Conservation (phyloP, 2,888 invertebrate species). For the Biston stratarius region DNA sequence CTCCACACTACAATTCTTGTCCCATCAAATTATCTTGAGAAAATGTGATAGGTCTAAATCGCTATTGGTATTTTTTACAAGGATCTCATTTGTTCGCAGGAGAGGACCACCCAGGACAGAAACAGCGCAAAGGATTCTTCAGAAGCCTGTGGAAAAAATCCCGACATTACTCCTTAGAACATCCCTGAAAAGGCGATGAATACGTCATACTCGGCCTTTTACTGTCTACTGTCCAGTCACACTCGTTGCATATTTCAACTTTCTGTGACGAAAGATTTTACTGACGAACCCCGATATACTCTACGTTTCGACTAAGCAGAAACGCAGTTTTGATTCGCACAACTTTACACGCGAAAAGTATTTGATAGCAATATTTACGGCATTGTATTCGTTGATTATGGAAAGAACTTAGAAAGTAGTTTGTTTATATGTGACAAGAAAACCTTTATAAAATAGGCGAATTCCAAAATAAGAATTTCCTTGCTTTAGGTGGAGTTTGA, state of each 20-base stretch:
- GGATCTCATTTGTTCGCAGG: constrained; percentile 79
- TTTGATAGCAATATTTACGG: constrained; percentile 44
- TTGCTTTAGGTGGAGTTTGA: constrained; percentile 41
- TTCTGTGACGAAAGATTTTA: constrained; percentile 38
- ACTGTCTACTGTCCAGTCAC: constrained; percentile 23
- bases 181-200: constrained; percentile 87
- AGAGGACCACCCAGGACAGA: constrained; percentile 88
- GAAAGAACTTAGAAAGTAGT: constrained; percentile 41
- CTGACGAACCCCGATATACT: constrained; percentile 10
- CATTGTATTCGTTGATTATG: constrained; percentile 40
- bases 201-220: constrained; percentile 37
- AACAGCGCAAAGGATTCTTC: constrained; percentile 95
- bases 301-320: constrained; percentile 28
- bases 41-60: too few species aligned
- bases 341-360: constrained; percentile 45
- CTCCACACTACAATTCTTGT: too few species aligned
- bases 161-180: constrained; percentile 94
- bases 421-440: constrained; percentile 41
- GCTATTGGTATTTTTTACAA: constrained; percentile 5
- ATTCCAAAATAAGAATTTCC: constrained; percentile 38
- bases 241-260: constrained; percentile 21
- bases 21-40: too few species aligned
- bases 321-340: constrained; percentile 39
- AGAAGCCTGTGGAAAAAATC: constrained; percentile 96
- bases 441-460: constrained; percentile 41